phyloP scores from a whole-genome alignment of 2,888 invertebrate genomes.

The Unio delphinus region DNA sequence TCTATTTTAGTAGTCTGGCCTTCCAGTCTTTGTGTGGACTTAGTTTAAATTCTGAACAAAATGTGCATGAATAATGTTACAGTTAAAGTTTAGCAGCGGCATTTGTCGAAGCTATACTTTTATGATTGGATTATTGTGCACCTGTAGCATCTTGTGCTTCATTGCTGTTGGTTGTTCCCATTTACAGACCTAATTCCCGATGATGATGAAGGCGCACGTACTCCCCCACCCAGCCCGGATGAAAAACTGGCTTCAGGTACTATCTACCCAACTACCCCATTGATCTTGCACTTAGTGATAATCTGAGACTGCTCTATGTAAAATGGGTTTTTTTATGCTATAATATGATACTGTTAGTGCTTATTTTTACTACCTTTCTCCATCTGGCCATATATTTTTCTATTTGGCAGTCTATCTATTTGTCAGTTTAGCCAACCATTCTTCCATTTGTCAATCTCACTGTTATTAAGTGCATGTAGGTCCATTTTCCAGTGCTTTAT shows the following conservation, averaged over 20 bases:
- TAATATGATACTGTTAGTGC: neutral
- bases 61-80: neutral
- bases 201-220: conserved; percentile 53
- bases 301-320: too few relatives aligned
- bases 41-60: too few relatives aligned
- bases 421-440: too few relatives aligned
- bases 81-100: too few relatives aligned
- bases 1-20: too few relatives aligned
- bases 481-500: neutral
- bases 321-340: neutral
- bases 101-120: neutral
- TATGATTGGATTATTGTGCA: neutral
- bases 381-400: too few relatives aligned
- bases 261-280: conserved; percentile 9
- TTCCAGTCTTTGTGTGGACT: too few relatives aligned
- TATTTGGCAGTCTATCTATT: too few relatives aligned
- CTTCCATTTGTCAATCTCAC: neutral
- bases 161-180: conserved; percentile 4
- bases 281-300: conserved; percentile 1
- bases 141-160: neutral
- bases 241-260: conserved; percentile 54
- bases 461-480: conserved; percentile 1
- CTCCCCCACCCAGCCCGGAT: conserved; percentile 63
- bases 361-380: too few relatives aligned
- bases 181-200: conserved; percentile 20